Base-by-base conservation (phyloP, 2,888 invertebrate species). In the Ectropis crepuscularia region DNA sequence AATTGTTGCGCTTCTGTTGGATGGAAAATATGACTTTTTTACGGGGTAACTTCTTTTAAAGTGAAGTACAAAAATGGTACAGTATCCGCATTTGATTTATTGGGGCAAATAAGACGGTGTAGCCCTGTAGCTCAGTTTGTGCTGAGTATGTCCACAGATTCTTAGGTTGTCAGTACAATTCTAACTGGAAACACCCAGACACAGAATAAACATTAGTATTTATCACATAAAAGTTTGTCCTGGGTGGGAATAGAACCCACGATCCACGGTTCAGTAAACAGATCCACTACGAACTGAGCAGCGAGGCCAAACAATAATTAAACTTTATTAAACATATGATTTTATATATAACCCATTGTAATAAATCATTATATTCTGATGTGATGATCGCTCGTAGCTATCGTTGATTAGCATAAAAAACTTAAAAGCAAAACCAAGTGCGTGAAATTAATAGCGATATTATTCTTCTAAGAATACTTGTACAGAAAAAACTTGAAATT, bases 21-120 rank as follows among this genome's bases (percentile, higher is more conserved):
- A 43, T 51, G 41, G 36, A 11, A 28, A 10, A 39, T 49, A 53
- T 58, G 48, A 42, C 53, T 62, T 60, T n/a, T 58, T 58, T 43
- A 57, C 38, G 53, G 16, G 4, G 16, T 28, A 58, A 43, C 9
- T 46, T 0, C 12, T 12, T 46, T 12, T 5, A n/a, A 28, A 43
- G 16, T 4, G 16, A 28, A 28, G 16, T 28, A 28, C 16, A 2
- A n/a, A 12, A 42, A n/a, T 57, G 16, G 37, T 11, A 38, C 11
- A 37, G 38, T 37, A n/a, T 36, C 5, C n/a, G n/a, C n/a, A n/a
- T n/a, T n/a, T n/a, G n/a, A n/a, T n/a, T n/a, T n/a, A n/a, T n/a
- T n/a, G n/a, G n/a, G n/a, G n/a, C n/a, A n/a, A n/a, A n/a, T n/a
- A n/a, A n/a, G n/a, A n/a, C n/a, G n/a, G n/a, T n/a, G n/a, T n/a